These are phyloP conservation scores for Scortum barcoo DNA, from an alignment of 2,113 vertebrate genomes.

Conservation along the genomic window DNA sequence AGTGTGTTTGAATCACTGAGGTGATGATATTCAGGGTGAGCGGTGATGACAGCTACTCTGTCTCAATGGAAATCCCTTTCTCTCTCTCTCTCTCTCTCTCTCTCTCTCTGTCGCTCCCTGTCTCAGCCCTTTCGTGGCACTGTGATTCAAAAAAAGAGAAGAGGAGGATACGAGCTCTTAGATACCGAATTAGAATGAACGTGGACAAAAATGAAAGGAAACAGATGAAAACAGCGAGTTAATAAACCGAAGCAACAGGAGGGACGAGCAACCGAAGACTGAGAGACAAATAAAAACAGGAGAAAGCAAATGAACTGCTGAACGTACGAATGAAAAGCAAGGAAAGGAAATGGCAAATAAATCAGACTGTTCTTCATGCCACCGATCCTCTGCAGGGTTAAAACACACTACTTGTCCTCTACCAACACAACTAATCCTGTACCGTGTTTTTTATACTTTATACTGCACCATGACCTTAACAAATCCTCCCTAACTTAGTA, in stretches of 20 bases:
- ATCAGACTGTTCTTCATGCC: not conserved
- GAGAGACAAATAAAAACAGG: not conserved
- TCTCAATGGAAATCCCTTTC: slow-evolving; percentile 63
- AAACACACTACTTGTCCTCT: not conserved
- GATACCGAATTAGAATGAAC: not conserved
- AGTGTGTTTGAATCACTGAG: slow-evolving; percentile 61
- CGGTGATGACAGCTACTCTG: slow-evolving; percentile 58
- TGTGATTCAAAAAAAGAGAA: slow-evolving; percentile 13
- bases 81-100: slow-evolving; percentile 26
- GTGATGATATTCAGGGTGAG: slow-evolving; percentile 67
- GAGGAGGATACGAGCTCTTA: not conserved
- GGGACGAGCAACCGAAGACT: not conserved
- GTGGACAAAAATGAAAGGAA: not conserved
- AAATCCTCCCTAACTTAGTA: no score
- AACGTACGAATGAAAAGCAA: not conserved
- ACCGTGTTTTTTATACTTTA: not conserved
- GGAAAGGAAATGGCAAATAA: not conserved
- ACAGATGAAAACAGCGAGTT: not conserved
- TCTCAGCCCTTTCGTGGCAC: slow-evolving; percentile 29
- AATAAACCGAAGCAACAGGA: not conserved
- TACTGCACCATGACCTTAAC: no score
- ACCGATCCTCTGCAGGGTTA: not conserved
- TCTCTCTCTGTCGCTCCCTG: slow-evolving; percentile 7
- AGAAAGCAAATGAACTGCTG: not conserved
- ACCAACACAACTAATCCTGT: not conserved